Evolutionary conservation across 2,888 invertebrate genomes (phyloP).

Genomic region (Dasysyrphus albostriatus): DNA sequence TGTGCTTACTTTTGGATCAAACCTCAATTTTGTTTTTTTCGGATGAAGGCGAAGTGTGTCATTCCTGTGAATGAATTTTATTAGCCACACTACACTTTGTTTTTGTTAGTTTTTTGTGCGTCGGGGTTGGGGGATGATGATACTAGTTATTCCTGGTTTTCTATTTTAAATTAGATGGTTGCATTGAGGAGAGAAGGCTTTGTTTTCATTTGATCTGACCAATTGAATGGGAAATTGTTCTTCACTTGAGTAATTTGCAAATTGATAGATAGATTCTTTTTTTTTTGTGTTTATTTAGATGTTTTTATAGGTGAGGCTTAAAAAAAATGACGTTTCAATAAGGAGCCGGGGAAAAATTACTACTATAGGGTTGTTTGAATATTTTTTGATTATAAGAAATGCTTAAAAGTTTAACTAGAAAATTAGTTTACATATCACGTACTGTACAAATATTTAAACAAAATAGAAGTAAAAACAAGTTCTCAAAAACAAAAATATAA

Average conservation of each 20-base stretch:
- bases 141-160: slow-evolving; percentile 20
- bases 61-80: slow-evolving; percentile 72
- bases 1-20: slow-evolving; percentile 42
- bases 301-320: not conserved
- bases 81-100: slow-evolving; percentile 51
- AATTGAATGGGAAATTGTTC: slow-evolving; percentile 49
- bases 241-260: slow-evolving; percentile 72
- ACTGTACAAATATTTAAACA: not conserved
- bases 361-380: not conserved
- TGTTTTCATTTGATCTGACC: slow-evolving; percentile 17
- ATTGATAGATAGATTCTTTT: slow-evolving; percentile 57
- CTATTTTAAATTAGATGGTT: slow-evolving; percentile 62
- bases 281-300: not conserved
- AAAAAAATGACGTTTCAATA: slow-evolving; percentile 53
- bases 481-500: too few relatives aligned
- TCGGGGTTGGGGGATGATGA: slow-evolving; percentile 56
- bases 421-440: too few relatives aligned
- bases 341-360: not conserved
- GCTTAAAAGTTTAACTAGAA: too few relatives aligned
- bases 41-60: slow-evolving; percentile 56
- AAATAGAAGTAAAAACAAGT: too few relatives aligned
- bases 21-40: slow-evolving; percentile 38
- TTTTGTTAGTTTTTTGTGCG: slow-evolving; percentile 44
- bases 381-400: not conserved
- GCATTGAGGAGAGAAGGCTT: slow-evolving; percentile 8